phyloP scores from a whole-genome alignment of 2,888 invertebrate species.

The Torymus aiolomorphi region DNA sequence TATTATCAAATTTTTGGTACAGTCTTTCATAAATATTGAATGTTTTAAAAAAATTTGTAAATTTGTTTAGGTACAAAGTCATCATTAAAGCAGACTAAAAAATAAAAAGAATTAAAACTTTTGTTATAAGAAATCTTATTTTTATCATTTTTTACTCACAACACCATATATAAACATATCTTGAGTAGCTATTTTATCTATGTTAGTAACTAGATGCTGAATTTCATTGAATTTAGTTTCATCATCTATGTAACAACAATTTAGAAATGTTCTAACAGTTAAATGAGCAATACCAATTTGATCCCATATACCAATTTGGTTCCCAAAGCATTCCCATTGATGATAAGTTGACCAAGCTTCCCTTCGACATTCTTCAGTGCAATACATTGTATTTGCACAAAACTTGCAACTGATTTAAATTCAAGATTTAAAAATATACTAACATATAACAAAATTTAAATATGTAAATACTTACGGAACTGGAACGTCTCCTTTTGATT shows the following conservation, averaged over 20 bases:
- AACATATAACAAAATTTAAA: conserved; percentile 15
- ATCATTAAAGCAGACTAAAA: conserved; percentile 83
- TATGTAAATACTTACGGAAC: conserved; percentile 79
- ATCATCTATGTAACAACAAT: conserved; percentile 74
- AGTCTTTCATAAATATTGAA: conserved; percentile 73
- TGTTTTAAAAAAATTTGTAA: conserved; percentile 81
- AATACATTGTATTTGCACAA: conserved; percentile 84
- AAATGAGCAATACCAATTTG: conserved; percentile 88
- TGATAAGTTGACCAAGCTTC: conserved; percentile 80
- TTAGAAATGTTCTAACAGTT: conserved; percentile 83
- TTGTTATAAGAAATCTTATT: too few relatives aligned
- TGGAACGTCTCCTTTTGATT: conserved; percentile 76
- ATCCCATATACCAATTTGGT: conserved; percentile 80
- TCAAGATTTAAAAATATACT: conserved; percentile 54
- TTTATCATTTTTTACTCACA: conserved; percentile 76
- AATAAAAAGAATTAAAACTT: conserved; percentile 41
- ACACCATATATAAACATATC: conserved; percentile 84
- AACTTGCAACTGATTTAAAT: conserved; percentile 79
- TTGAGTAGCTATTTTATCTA: conserved; percentile 80
- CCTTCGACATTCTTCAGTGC: conserved; percentile 80
- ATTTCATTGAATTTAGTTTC: conserved; percentile 80
- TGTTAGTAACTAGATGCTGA: conserved; percentile 84
- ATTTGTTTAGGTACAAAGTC: conserved; percentile 80
- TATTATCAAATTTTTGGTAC: conserved; percentile 64
- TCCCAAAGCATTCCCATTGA: conserved; percentile 84